Percentiles rank a stretch among this genome's conserved stretches.
phyloP scores from a whole-genome alignment of 2,113 vertebrate genomes.

The Pandion haliaetus region DNA sequence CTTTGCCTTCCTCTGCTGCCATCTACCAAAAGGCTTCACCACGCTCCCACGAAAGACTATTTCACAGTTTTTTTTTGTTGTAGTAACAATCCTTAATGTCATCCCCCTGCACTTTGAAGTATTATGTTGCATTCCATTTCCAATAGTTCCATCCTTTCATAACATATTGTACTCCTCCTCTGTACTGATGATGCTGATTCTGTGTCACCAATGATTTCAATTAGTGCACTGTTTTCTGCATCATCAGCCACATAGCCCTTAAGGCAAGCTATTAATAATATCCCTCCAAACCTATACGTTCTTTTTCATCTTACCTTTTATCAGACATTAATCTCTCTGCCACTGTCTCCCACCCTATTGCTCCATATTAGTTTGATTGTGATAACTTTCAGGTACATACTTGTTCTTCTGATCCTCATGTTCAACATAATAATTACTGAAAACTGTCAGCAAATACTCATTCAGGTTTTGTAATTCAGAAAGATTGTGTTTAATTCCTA shows the following conservation, averaged over 20 bases:
- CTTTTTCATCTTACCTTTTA: not conserved
- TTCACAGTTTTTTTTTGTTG: not conserved
- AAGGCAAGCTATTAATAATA: not conserved
- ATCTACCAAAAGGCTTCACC: not conserved
- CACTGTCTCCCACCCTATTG: not conserved
- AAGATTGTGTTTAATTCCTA: not conserved
- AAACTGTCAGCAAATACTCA: not conserved
- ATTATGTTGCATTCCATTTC: not conserved
- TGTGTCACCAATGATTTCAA: not conserved
- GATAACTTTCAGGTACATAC: not conserved
- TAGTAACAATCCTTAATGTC: not conserved
- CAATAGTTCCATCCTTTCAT: not conserved
- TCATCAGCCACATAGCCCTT: not conserved
- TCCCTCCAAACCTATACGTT: not conserved
- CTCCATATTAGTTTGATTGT: not conserved
- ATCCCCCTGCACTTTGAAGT: not conserved
- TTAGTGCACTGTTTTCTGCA: not conserved
- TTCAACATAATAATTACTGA: not conserved
- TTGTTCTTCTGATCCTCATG: not conserved
- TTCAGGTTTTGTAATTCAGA: not conserved
- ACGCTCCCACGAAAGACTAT: not conserved
- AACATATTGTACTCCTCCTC: not conserved
- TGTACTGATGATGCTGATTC: not conserved
- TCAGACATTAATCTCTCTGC: not conserved
- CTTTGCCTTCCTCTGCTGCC: not conserved